phyloP scores from a whole-genome alignment of 92 coral and sea anemone species.

The Pocillopora meandrina region DNA sequence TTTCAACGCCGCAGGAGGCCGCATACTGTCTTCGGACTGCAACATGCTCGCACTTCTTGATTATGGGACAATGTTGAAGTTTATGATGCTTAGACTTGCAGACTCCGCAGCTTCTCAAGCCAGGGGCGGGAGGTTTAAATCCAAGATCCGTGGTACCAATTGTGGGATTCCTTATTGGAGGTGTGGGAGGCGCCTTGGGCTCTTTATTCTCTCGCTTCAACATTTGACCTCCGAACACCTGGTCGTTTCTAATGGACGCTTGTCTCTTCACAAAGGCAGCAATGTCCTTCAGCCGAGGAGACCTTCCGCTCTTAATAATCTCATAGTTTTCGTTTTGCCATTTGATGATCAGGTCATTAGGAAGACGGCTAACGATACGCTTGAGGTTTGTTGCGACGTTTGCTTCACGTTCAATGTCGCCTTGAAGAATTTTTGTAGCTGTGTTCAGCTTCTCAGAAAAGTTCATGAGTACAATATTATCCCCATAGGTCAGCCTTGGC shows the following conservation, averaged over 20 bases:
- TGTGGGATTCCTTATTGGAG: slow-evolving; percentile 37
- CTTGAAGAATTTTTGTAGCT: slow-evolving; percentile 60
- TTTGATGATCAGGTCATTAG: slow-evolving; percentile 51
- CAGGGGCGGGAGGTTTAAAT: neutral
- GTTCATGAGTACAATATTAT: slow-evolving; percentile 51
- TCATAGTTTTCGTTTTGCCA: slow-evolving; percentile 58
- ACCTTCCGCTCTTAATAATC: slow-evolving; percentile 35
- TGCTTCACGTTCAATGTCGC: slow-evolving; percentile 53
- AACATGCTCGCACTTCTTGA: slow-evolving; percentile 39
- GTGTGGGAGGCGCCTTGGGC: slow-evolving; percentile 31
- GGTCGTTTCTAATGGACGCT: slow-evolving; percentile 66
- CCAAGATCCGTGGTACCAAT: slow-evolving; percentile 28
- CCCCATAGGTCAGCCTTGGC: slow-evolving; percentile 59
- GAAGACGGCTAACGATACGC: slow-evolving; percentile 52
- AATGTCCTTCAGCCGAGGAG: slow-evolving; percentile 50
- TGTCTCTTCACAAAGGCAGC: slow-evolving; percentile 60
- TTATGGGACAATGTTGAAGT: slow-evolving; percentile 46
- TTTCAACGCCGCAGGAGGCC: slow-evolving; percentile 41
- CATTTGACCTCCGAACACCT: slow-evolving; percentile 35
- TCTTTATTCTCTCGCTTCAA: slow-evolving; percentile 40
- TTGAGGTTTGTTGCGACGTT: slow-evolving; percentile 62
- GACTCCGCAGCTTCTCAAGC: slow-evolving; percentile 17
- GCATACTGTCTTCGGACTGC: slow-evolving; percentile 56
- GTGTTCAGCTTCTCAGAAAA: slow-evolving; percentile 22
- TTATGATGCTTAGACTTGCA: slow-evolving; percentile 37